Evolutionary conservation across 2,113 vertebrate species (phyloP).

Genomic region (Lagopus leucura): DNA sequence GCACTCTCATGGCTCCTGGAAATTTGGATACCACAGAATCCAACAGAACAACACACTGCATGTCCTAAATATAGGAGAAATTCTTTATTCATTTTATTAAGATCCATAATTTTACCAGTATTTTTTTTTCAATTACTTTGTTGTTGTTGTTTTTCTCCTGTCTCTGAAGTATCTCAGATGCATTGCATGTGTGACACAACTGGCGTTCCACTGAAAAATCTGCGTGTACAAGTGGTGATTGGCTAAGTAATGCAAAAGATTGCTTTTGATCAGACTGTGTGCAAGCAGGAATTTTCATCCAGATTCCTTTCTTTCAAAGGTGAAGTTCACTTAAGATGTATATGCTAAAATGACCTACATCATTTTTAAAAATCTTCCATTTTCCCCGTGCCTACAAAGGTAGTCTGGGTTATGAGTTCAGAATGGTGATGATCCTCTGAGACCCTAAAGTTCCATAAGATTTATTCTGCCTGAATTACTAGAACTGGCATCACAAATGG

Average conservation of each 20-base stretch:
- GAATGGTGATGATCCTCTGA: neutral
- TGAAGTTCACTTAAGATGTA: neutral
- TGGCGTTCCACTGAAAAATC: neutral
- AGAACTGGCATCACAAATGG: neutral
- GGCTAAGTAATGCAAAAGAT: neutral
- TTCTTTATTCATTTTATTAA: neutral
- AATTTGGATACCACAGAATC: neutral
- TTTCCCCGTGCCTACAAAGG: neutral
- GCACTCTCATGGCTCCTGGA: too few species aligned
- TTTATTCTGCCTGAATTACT: conserved; percentile 15
- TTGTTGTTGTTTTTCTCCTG: neutral
- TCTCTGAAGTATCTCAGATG: neutral
- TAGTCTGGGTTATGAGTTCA: neutral
- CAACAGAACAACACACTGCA: neutral
- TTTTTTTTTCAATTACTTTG: neutral
- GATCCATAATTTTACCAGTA: neutral
- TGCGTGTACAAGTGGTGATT: neutral
- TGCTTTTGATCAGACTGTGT: neutral
- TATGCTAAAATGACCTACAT: neutral
- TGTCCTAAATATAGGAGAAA: neutral
- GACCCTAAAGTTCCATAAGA: conserved; percentile 13
- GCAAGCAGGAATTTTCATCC: neutral
- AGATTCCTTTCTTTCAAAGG: neutral
- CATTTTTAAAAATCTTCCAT: neutral
- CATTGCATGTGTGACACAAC: neutral